Evolutionary conservation across 2,888 invertebrate genomes (phyloP).

Genomic region (Synanthedon formicaeformis): DNA sequence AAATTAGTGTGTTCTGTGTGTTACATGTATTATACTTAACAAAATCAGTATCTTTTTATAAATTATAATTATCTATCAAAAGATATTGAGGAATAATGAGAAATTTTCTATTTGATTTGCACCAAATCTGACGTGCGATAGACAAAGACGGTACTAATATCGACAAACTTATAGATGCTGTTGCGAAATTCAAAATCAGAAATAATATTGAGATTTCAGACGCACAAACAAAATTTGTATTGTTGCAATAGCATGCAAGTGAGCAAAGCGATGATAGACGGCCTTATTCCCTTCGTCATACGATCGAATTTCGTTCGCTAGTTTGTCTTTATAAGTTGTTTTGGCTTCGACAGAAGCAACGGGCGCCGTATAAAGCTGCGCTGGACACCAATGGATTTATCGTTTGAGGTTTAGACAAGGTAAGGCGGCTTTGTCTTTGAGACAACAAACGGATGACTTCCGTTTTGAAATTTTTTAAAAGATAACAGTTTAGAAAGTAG

Average conservation of each 20-base stretch:
- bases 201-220: neutral
- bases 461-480: conserved; percentile 7
- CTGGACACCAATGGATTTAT: conserved; percentile 58
- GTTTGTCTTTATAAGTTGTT: conserved; percentile 1
- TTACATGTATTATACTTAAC: too few relatives aligned
- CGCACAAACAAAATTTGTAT: neutral
- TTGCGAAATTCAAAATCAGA: neutral
- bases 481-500: neutral
- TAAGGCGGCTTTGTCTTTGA: conserved; percentile 53
- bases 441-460: conserved; percentile 37
- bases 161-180: conserved; percentile 6
- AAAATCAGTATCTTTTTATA: too few relatives aligned
- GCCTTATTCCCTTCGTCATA: conserved; percentile 1
- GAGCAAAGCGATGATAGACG: neutral
- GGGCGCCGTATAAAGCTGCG: conserved; percentile 32
- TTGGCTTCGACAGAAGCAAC: conserved; percentile 6
- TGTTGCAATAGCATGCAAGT: neutral
- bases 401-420: conserved; percentile 49
- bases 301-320: conserved; percentile 5
- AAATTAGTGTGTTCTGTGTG: too few relatives aligned
- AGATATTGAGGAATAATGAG: too few relatives aligned
- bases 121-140: conserved; percentile 17
- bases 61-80: too few relatives aligned
- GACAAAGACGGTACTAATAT: conserved; percentile 17
- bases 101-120: conserved; percentile 14